Evolutionary conservation across 2,888 invertebrate species (phyloP).

Genomic region (Heliconius sara): DNA sequence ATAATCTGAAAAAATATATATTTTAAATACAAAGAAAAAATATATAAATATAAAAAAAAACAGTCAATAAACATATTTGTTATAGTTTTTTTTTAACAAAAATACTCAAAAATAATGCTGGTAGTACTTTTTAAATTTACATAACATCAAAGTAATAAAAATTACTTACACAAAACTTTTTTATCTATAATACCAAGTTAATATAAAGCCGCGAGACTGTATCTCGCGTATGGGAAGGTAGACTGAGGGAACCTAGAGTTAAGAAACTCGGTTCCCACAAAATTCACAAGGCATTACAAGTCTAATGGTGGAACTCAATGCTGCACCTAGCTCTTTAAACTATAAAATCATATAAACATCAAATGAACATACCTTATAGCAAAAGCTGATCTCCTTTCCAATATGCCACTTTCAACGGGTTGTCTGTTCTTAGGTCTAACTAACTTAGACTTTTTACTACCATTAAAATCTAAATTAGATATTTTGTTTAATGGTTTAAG

Average conservation of each 20-base stretch:
- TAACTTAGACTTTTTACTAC: slow-evolving; percentile 81
- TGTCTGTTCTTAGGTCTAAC: slow-evolving; percentile 89
- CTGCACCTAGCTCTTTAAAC: background rate
- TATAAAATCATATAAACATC: background rate
- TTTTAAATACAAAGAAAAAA: background rate
- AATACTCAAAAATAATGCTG: background rate
- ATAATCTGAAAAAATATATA: slow-evolving; percentile 82
- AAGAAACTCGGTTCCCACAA: background rate
- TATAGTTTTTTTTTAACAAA: too few relatives aligned
- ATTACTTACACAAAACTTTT: too few relatives aligned
- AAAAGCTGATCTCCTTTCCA: slow-evolving; percentile 92
- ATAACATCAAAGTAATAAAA: too few relatives aligned
- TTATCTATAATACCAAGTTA: too few relatives aligned
- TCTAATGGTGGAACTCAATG: too few relatives aligned
- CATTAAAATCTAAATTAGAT: slow-evolving; percentile 90
- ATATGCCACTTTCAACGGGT: slow-evolving; percentile 85
- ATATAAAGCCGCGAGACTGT: too few relatives aligned
- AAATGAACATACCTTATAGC: slow-evolving; percentile 85
- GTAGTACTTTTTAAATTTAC: background rate
- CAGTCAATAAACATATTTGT: background rate
- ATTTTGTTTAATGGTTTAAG: slow-evolving; percentile 93
- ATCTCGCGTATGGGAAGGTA: too few relatives aligned
- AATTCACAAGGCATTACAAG: too few relatives aligned
- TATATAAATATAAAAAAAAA: slow-evolving; percentile 12
- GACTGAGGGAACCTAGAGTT: background rate